Evolutionary conservation across 2,113 vertebrate genomes (phyloP).

Genomic region (Camelus bactrianus): DNA sequence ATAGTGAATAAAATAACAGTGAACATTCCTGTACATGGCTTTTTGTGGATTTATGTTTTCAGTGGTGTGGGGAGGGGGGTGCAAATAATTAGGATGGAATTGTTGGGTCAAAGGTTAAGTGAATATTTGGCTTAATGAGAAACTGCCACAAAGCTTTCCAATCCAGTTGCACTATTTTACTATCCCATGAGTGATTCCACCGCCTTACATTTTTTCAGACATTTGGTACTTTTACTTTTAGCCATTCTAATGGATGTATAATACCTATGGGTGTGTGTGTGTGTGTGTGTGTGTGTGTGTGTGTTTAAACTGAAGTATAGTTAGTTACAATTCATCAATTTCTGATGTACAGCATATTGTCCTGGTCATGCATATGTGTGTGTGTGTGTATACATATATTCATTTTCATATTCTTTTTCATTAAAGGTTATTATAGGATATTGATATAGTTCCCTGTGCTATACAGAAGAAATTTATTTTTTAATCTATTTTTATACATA

Average conservation of each 20-base stretch:
- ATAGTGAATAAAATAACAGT: not conserved
- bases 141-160: not conserved
- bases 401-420: no score
- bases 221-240: not conserved
- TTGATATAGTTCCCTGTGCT: no score
- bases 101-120: not conserved
- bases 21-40: not conserved
- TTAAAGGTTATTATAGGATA: no score
- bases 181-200: not conserved
- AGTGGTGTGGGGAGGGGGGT: not conserved
- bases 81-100: not conserved
- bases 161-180: not conserved
- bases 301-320: no score
- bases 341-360: no score
- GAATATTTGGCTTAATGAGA: not conserved
- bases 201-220: not conserved
- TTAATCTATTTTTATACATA: no score
- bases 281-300: no score
- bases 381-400: no score
- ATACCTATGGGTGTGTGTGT: no score
- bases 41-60: not conserved
- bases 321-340: no score
- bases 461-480: no score
- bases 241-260: not conserved
- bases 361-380: no score